Evolutionary conservation across 2,113 vertebrate species (phyloP).

Genomic region (Tylochromis polylepis): DNA sequence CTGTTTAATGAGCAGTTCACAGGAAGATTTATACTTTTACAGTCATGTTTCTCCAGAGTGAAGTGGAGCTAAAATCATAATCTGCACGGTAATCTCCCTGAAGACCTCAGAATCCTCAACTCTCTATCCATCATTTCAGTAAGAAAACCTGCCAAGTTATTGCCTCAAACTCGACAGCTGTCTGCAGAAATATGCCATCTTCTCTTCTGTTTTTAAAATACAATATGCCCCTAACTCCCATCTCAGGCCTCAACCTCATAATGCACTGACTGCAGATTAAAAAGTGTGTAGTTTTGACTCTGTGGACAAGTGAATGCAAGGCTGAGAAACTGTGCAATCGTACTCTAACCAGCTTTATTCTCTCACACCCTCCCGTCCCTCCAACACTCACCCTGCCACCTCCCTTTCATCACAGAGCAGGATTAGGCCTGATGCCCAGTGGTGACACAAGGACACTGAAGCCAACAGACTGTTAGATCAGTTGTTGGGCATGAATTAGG

Average conservation of each 20-base stretch:
- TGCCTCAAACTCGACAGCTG: not conserved
- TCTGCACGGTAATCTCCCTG: not conserved
- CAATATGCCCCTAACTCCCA: not conserved
- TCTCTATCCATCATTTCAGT: not conserved
- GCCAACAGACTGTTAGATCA: constrained; percentile 44
- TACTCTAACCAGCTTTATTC: constrained; percentile 7
- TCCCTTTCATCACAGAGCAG: constrained; percentile 13
- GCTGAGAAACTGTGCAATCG: not conserved
- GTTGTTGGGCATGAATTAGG: constrained; percentile 32
- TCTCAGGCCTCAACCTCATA: not conserved
- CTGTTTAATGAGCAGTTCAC: constrained; percentile 40
- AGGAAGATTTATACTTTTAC: constrained; percentile 44
- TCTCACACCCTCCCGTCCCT: not conserved
- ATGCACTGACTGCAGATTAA: not conserved
- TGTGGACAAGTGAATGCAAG: not conserved
- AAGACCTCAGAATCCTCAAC: not conserved
- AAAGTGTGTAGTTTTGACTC: not conserved
- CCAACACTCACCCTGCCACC: not conserved
- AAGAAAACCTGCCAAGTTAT: not conserved
- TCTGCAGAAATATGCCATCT: not conserved
- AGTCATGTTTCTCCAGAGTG: not conserved
- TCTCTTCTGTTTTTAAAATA: not conserved
- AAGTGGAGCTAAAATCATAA: not conserved
- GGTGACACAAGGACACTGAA: constrained; percentile 40
- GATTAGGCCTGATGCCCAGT: constrained; percentile 62